phyloP scores from a whole-genome alignment of 2,888 invertebrate species.

The Quadroppia sp. region DNA sequence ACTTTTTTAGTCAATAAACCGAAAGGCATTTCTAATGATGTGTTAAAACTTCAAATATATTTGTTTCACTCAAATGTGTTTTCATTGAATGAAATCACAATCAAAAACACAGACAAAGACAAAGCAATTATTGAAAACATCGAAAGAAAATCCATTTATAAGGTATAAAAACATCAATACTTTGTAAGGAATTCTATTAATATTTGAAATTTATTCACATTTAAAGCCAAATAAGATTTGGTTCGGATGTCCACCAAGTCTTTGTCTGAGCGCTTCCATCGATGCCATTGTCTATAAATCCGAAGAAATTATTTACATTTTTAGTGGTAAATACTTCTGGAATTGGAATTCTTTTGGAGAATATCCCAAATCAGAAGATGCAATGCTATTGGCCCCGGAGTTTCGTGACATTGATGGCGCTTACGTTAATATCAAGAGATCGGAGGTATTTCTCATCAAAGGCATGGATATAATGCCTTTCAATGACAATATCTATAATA shows the following conservation, averaged over 20 bases:
- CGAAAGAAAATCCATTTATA: too few relatives aligned
- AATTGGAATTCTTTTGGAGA: background rate
- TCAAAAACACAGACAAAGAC: too few relatives aligned
- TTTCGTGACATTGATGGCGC: constrained; percentile 1
- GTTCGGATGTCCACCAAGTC: background rate
- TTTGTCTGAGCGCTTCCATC: background rate
- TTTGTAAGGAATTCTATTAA: too few relatives aligned
- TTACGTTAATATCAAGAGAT: background rate
- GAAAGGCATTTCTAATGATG: too few relatives aligned
- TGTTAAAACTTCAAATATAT: too few relatives aligned
- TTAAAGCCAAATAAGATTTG: background rate
- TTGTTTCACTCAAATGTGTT: too few relatives aligned
- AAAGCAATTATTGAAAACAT: too few relatives aligned
- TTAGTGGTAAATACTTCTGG: constrained; percentile 3
- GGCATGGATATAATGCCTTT: background rate
- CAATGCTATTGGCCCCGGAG: background rate
- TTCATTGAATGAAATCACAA: too few relatives aligned
- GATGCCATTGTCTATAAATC: background rate
- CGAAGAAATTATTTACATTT: background rate
- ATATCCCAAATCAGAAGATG: background rate
- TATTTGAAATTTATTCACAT: background rate
- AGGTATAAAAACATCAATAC: too few relatives aligned
- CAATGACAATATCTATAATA: background rate
- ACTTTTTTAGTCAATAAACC: too few relatives aligned
- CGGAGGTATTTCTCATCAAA: background rate